Conservation (phyloP, 1,140 invertebrate genomes). For the Heterodera carotae region DNA sequence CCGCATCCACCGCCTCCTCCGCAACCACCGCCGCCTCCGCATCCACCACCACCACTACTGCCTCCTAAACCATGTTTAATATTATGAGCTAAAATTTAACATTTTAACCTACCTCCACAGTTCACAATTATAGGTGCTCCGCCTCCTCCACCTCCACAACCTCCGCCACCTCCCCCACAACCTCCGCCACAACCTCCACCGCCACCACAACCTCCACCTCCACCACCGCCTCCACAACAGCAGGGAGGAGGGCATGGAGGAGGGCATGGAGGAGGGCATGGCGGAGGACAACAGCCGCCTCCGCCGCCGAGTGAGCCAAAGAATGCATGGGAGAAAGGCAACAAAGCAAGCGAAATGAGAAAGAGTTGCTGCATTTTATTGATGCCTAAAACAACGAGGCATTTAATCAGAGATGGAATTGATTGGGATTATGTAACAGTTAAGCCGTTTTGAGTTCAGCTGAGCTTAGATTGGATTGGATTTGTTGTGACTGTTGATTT, state of each 20-base stretch:
- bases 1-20: neutral
- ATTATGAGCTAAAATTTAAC: neutral
- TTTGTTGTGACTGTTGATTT: neutral
- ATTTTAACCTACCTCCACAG: neutral
- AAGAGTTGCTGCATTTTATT: neutral
- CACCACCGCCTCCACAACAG: neutral
- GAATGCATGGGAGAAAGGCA: neutral
- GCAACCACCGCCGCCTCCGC: constrained; percentile 1
- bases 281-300: neutral
- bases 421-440: neutral
- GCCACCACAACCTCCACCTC: neutral
- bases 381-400: neutral
- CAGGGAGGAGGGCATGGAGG: neutral
- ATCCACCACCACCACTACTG: neutral
- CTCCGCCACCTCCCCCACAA: neutral
- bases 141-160: neutral
- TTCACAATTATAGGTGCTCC: constrained; percentile 8
- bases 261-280: neutral
- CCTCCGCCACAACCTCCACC: neutral
- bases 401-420: neutral
- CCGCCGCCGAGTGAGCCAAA: neutral
- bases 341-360: neutral
- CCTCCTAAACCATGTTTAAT: neutral
- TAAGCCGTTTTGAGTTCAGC: neutral
- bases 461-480: neutral